Evolutionary conservation across 2,888 invertebrate species (phyloP).

Genomic region (Chaitophorus viminalis): DNA sequence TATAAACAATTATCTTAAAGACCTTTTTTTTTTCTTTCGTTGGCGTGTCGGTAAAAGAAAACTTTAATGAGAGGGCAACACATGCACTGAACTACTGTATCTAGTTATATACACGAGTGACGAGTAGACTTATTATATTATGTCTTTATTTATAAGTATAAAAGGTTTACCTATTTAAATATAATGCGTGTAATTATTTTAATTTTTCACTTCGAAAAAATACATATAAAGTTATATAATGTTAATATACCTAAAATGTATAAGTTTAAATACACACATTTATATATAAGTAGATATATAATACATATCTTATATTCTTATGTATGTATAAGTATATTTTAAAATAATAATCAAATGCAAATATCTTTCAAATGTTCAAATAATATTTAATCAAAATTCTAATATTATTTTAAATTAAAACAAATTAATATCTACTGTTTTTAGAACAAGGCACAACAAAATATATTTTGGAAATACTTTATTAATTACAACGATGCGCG

Average conservation of each 20-base stretch:
- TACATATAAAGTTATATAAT: not conserved
- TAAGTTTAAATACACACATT: not conserved
- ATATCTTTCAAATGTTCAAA: too few relatives aligned
- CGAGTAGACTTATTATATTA: not conserved
- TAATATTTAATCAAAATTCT: too few relatives aligned
- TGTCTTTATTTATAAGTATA: not conserved
- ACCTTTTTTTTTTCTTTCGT: not conserved
- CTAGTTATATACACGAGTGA: not conserved
- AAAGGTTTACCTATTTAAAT: not conserved
- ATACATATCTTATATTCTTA: too few relatives aligned
- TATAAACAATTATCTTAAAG: conserved; percentile 42
- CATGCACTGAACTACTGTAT: conserved; percentile 17
- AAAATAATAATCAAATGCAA: too few relatives aligned
- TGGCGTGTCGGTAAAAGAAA: conserved; percentile 17
- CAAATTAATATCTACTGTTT: too few relatives aligned
- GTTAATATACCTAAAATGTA: too few relatives aligned
- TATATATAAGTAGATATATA: too few relatives aligned
- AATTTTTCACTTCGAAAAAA: not conserved
- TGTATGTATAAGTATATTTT: not conserved
- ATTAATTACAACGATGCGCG: too few relatives aligned
- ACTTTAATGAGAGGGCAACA: conserved; percentile 1
- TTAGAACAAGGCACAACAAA: too few relatives aligned
- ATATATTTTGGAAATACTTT: too few relatives aligned
- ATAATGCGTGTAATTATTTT: not conserved
- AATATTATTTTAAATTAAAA: too few relatives aligned